These are phyloP conservation scores for Pinna nobilis DNA, from an alignment of 1,140 invertebrate species.

Conservation along the genomic window DNA sequence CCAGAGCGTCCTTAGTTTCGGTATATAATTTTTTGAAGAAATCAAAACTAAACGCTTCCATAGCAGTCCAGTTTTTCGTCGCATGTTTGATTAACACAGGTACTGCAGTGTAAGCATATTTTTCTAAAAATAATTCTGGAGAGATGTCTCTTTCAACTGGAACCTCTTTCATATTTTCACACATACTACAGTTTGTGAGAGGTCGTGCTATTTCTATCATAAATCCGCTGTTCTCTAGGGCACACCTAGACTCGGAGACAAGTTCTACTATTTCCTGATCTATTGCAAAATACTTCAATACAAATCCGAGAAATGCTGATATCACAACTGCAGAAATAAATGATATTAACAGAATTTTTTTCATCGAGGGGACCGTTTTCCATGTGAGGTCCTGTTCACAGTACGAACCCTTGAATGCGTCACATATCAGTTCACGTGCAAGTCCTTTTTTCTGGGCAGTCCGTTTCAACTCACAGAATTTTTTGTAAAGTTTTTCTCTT, in stretches of 20 bases:
- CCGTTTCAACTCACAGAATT: slow-evolving; percentile 17
- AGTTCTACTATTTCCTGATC: slow-evolving; percentile 25
- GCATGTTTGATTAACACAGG: slow-evolving; percentile 92
- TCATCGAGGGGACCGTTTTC: not conserved
- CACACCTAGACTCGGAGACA: slow-evolving; percentile 77
- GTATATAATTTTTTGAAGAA: slow-evolving; percentile 89
- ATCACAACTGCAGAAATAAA: not conserved
- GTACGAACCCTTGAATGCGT: not conserved
- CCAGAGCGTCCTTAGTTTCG: slow-evolving; percentile 58
- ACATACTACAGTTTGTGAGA: slow-evolving; percentile 87
- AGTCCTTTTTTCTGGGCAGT: not conserved
- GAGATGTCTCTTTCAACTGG: slow-evolving; percentile 77
- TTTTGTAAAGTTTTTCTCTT: too few relatives aligned
- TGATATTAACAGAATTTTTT: not conserved
- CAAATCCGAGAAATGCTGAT: not conserved
- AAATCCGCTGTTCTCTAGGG: slow-evolving; percentile 88
- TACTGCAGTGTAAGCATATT: slow-evolving; percentile 82
- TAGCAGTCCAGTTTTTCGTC: slow-evolving; percentile 85
- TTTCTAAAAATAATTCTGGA: slow-evolving; percentile 78
- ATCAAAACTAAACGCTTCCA: slow-evolving; percentile 82
- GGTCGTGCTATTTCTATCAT: slow-evolving; percentile 90
- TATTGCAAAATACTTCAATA: not conserved
- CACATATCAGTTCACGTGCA: not conserved
- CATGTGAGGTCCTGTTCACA: not conserved
- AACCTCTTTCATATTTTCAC: slow-evolving; percentile 76